Evolutionary conservation across 2,888 invertebrate species (phyloP).

Genomic region (Leptinotarsa peninsularis): DNA sequence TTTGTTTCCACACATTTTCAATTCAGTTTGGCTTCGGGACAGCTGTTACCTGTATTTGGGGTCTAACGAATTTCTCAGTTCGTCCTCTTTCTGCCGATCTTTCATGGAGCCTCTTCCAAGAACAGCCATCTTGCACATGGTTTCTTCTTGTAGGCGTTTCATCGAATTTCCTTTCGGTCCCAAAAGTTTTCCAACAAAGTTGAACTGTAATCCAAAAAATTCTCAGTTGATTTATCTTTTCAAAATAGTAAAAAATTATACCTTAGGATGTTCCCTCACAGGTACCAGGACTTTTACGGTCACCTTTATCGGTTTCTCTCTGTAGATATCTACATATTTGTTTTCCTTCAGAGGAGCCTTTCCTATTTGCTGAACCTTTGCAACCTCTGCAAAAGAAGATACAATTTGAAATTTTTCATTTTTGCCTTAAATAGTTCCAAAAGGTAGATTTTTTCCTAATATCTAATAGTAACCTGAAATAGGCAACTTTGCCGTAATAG

Average conservation of each 20-base stretch:
- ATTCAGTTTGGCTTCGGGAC: no score
- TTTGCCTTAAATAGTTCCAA: no score
- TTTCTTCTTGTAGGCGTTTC: constrained; percentile 92
- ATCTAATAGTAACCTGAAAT: no score
- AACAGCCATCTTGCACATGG: constrained; percentile 96
- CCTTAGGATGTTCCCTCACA: constrained; percentile 88
- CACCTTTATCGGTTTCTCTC: constrained; percentile 89
- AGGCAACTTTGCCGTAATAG: no score
- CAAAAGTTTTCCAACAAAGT: constrained; percentile 93
- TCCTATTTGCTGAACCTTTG: constrained; percentile 73
- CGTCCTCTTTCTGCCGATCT: constrained; percentile 91
- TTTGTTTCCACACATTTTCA: no score
- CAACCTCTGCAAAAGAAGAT: constrained; percentile 73
- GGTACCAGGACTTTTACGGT: constrained; percentile 88
- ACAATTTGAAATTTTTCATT: no score
- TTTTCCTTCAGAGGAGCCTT: constrained; percentile 66
- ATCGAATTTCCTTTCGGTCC: constrained; percentile 95
- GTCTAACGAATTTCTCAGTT: constrained; percentile 88
- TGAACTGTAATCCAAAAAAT: constrained; percentile 76
- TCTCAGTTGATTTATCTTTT: background rate
- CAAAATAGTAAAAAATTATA: constrained; percentile 58
- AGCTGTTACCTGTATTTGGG: constrained; percentile 64
- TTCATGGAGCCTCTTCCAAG: constrained; percentile 94
- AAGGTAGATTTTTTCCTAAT: no score
- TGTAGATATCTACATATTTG: constrained; percentile 86